phyloP scores from a whole-genome alignment of 2,888 invertebrate genomes.

The Pammene aurita region DNA sequence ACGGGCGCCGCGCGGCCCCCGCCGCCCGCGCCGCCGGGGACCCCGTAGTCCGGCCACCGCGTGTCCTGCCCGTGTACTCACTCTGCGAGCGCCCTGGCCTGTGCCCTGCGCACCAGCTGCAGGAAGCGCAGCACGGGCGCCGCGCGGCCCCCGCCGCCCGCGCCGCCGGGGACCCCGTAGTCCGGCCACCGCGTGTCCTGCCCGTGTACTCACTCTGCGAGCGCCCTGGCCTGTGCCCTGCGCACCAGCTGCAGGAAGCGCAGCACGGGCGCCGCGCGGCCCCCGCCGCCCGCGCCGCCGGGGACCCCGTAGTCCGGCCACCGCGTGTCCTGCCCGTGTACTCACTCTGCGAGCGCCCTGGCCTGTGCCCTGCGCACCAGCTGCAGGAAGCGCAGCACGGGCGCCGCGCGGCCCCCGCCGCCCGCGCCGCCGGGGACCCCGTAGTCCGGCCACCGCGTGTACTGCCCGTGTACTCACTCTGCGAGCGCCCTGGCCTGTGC shows the following conservation, averaged over 20 bases:
- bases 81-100: constrained; percentile 86
- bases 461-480: constrained; percentile 99
- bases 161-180: constrained; percentile 93
- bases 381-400: constrained; percentile 94
- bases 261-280: constrained; percentile 93
- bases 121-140: constrained; percentile 95
- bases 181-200: constrained; percentile 96
- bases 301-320: constrained; percentile 98
- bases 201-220: too few relatives aligned
- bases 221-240: constrained; percentile 88
- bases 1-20: constrained; percentile 91
- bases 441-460: constrained; percentile 95
- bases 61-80: constrained; percentile 99
- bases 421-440: constrained; percentile 88
- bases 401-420: constrained; percentile 86
- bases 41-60: constrained; percentile 96
- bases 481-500: constrained; percentile 88
- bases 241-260: constrained; percentile 94
- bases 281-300: constrained; percentile 57
- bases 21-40: constrained; percentile 83
- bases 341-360: too few relatives aligned
- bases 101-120: constrained; percentile 91
- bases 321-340: constrained; percentile 97
- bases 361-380: constrained; percentile 93
- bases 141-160: constrained; percentile 83